Percentiles rank a stretch among this genome's conserved stretches.
These are phyloP conservation scores for Phoxinus dragarum DNA, from an alignment of 2,797 vertebrate genomes.

Conservation along the genomic window DNA sequence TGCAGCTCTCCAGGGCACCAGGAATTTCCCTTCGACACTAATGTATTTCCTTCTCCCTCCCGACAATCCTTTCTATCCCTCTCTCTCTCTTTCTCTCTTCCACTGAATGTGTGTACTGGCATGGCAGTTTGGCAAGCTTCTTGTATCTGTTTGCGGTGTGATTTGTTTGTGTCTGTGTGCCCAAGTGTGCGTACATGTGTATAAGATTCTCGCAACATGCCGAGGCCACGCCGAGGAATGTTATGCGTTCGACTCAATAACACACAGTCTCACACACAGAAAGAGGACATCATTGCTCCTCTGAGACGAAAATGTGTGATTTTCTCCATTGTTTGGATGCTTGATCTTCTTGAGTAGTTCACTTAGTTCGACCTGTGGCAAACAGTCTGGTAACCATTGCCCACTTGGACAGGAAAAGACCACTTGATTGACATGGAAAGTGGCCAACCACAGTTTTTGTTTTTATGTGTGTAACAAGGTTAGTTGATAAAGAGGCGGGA, in stretches of 20 bases:
- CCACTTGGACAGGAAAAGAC: background rate
- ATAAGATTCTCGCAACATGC: conserved; percentile 38
- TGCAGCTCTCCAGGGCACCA: conserved; percentile 57
- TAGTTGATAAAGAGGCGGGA: too few species aligned
- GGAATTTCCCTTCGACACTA: conserved; percentile 62
- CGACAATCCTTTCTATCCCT: conserved; percentile 1
- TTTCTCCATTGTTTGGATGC: background rate
- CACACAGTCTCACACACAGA: conserved; percentile 24
- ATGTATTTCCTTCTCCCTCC: conserved; percentile 47
- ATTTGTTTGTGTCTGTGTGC: conserved; percentile 37
- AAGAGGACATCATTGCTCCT: conserved; percentile 38
- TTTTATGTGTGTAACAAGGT: background rate
- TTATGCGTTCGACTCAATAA: conserved; percentile 37
- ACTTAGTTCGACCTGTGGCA: background rate
- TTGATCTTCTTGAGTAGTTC: background rate
- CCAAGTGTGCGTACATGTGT: conserved; percentile 26
- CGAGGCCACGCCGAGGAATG: conserved; percentile 43
- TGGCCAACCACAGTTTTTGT: background rate
- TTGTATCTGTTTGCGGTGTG: conserved; percentile 36
- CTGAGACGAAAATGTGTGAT: conserved; percentile 5
- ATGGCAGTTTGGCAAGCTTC: conserved; percentile 33
- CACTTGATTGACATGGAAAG: background rate
- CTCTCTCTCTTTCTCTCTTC: conserved; percentile 20
- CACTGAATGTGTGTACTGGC: conserved; percentile 41
- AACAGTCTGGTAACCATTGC: background rate